Evolutionary conservation across 2,888 invertebrate genomes (phyloP).

Genomic region (Gonocerus acuteangulatus): DNA sequence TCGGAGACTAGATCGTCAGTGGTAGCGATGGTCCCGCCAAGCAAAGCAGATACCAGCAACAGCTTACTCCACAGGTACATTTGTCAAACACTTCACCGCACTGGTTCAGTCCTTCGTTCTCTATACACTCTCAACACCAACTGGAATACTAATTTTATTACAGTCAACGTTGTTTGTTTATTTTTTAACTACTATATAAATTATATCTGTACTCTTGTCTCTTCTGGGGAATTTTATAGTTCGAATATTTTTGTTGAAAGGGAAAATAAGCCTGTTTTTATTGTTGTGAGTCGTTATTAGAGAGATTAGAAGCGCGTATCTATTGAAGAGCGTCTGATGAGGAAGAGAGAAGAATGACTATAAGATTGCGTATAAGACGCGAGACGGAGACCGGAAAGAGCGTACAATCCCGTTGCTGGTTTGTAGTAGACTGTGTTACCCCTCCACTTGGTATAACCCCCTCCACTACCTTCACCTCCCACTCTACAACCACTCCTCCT

Average conservation of each 20-base stretch:
- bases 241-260: too few species aligned
- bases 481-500: background rate
- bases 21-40: slow-evolving; percentile 9
- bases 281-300: too few species aligned
- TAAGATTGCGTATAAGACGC: slow-evolving; percentile 13
- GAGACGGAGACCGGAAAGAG: background rate
- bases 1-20: slow-evolving; percentile 33
- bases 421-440: background rate
- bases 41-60: background rate
- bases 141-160: too few species aligned
- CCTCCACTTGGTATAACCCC: slow-evolving; percentile 3
- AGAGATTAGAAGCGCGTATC: too few species aligned
- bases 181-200: background rate
- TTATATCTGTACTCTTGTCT: background rate
- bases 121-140: background rate
- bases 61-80: slow-evolving; percentile 5
- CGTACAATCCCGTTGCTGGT: background rate
- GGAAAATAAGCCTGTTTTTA: too few species aligned
- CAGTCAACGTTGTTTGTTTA: background rate
- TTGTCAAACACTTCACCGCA: slow-evolving; percentile 3
- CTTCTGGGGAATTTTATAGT: too few species aligned
- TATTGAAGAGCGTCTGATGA: too few species aligned
- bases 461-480: background rate
- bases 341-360: background rate
- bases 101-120: background rate